These are phyloP conservation scores for Drosophila takahashii DNA, from an alignment of 1,140 invertebrate species.

Conservation along the genomic window DNA sequence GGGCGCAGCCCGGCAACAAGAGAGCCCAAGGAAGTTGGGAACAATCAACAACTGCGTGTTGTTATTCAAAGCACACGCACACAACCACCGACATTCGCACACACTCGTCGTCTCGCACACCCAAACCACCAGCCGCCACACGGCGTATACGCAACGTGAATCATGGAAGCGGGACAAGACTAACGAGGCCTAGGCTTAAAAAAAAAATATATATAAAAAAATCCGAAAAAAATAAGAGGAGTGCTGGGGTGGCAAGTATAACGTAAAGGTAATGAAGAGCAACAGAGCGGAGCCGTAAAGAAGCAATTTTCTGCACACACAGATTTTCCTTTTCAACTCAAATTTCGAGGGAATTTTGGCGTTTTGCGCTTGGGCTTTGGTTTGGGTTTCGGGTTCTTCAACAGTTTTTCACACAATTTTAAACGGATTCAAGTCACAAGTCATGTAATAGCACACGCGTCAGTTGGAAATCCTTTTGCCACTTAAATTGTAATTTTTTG, in stretches of 20 bases:
- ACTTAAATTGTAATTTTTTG: slow-evolving; percentile 17
- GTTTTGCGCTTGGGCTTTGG: background rate
- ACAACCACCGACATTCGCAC: slow-evolving; percentile 16
- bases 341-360: slow-evolving; percentile 43
- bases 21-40: slow-evolving; percentile 67
- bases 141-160: slow-evolving; percentile 58
- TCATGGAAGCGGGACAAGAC: slow-evolving; percentile 46
- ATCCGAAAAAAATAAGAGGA: slow-evolving; percentile 20
- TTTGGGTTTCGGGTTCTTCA: slow-evolving; percentile 7
- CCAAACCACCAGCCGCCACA: slow-evolving; percentile 28
- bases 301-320: slow-evolving; percentile 48
- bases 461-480: slow-evolving; percentile 38
- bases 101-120: background rate
- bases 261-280: slow-evolving; percentile 54
- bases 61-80: slow-evolving; percentile 78
- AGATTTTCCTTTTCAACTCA: slow-evolving; percentile 44
- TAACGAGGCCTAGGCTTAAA: slow-evolving; percentile 52
- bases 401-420: slow-evolving; percentile 22
- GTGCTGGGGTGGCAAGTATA: slow-evolving; percentile 12
- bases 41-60: slow-evolving; percentile 81
- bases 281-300: slow-evolving; percentile 38
- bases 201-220: slow-evolving; percentile 9
- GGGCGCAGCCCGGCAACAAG: slow-evolving; percentile 4
- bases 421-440: slow-evolving; percentile 14
- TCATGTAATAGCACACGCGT: slow-evolving; percentile 19